These are phyloP conservation scores for Ophion costatus DNA, from an alignment of 2,888 invertebrate genomes.

Conservation along the genomic window DNA sequence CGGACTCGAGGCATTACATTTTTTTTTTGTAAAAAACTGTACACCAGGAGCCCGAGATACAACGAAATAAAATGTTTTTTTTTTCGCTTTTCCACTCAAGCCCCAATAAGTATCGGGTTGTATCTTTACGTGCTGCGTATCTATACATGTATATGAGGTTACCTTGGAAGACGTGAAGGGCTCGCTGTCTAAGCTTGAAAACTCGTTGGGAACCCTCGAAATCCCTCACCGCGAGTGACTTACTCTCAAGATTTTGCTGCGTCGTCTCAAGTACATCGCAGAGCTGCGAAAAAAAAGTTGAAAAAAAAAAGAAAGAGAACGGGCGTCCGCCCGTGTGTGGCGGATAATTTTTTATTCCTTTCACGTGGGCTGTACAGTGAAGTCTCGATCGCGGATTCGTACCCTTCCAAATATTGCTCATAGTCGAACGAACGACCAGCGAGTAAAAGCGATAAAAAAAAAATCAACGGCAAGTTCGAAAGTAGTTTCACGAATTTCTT, in stretches of 20 bases:
- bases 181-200: slow-evolving; percentile 93
- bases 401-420: not conserved
- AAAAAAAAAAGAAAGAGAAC: not conserved
- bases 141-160: slow-evolving; percentile 66
- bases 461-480: too few species aligned
- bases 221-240: slow-evolving; percentile 87
- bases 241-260: slow-evolving; percentile 87
- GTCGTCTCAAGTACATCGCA: slow-evolving; percentile 85
- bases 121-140: not conserved
- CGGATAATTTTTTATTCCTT: slow-evolving; percentile 11
- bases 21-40: slow-evolving; percentile 1
- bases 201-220: slow-evolving; percentile 86
- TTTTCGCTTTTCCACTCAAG: not conserved
- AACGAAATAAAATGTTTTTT: not conserved
- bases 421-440: too few species aligned
- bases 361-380: slow-evolving; percentile 11
- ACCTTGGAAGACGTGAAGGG: slow-evolving; percentile 94
- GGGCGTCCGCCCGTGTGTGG: not conserved
- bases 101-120: slow-evolving; percentile 15
- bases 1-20: not conserved
- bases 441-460: too few species aligned
- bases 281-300: slow-evolving; percentile 77
- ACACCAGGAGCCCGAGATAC: not conserved
- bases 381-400: not conserved
- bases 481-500: not conserved